Conservation (phyloP, 1,140 invertebrate genomes). For the Drosophila arizonae region DNA sequence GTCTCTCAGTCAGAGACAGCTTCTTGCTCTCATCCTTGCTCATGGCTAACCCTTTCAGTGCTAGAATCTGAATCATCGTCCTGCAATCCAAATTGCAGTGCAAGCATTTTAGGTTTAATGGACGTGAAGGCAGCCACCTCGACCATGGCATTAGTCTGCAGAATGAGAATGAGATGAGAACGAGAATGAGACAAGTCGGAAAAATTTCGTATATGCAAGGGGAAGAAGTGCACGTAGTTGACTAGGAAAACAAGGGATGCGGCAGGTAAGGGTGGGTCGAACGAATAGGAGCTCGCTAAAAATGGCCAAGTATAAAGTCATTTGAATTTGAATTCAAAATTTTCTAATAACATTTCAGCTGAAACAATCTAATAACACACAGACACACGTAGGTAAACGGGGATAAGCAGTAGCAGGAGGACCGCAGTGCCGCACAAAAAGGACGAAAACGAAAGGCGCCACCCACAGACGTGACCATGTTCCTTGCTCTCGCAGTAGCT, state of each 20-base stretch:
- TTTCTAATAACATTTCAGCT: constrained; percentile 79
- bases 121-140: constrained; percentile 60
- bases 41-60: constrained; percentile 2
- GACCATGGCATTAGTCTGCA: constrained; percentile 27
- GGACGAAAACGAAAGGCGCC: constrained; percentile 69
- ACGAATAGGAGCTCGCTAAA: constrained; percentile 30
- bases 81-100: constrained; percentile 62
- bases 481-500: constrained; percentile 20
- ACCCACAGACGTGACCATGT: constrained; percentile 54
- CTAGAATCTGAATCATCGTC: constrained; percentile 41
- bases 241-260: background rate
- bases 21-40: background rate
- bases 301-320: constrained; percentile 69
- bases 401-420: constrained; percentile 24
- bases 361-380: constrained; percentile 78
- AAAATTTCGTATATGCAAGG: constrained; percentile 24
- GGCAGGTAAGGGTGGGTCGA: background rate
- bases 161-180: constrained; percentile 17
- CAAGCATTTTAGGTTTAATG: constrained; percentile 70
- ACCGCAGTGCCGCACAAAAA: constrained; percentile 51
- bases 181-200: constrained; percentile 12
- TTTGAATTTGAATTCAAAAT: constrained; percentile 82
- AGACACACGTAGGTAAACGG: constrained; percentile 13
- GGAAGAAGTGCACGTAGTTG: constrained; percentile 59
- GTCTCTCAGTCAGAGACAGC: background rate